These are phyloP conservation scores for Aphidius colemani DNA, from an alignment of 2,888 invertebrate genomes.

Conservation along the genomic window DNA sequence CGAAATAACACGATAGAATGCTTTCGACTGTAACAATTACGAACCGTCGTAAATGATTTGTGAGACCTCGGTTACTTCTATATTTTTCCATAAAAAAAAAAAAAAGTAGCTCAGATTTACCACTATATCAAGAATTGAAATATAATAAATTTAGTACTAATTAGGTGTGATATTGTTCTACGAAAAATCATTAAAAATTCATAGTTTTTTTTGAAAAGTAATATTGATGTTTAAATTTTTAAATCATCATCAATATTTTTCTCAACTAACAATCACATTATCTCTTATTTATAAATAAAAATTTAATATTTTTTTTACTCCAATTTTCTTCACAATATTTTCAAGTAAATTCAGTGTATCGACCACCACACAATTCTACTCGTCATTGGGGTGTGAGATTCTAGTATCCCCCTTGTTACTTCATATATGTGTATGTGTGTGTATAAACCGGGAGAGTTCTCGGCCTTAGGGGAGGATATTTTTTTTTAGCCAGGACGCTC, in stretches of 20 bases:
- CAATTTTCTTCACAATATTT: slow-evolving; percentile 10
- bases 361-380: too few species aligned
- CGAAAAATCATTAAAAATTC: slow-evolving; percentile 19
- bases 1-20: slow-evolving; percentile 43
- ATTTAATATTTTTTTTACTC: slow-evolving; percentile 8
- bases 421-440: slow-evolving; percentile 17
- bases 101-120: slow-evolving; percentile 2
- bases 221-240: not conserved
- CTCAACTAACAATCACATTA: too few species aligned
- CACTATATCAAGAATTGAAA: slow-evolving; percentile 13
- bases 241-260: too few species aligned
- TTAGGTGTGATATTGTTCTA: slow-evolving; percentile 7
- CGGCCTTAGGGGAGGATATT: slow-evolving; percentile 51
- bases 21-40: slow-evolving; percentile 53
- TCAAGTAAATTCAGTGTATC: not conserved
- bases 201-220: not conserved
- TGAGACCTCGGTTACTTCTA: slow-evolving; percentile 17
- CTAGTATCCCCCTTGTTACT: too few species aligned
- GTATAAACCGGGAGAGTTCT: slow-evolving; percentile 33
- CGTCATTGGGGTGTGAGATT: too few species aligned
- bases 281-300: too few species aligned
- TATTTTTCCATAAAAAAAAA: too few species aligned
- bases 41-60: slow-evolving; percentile 49
- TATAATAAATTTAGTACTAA: not conserved
- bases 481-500: slow-evolving; percentile 42